phyloP scores from a whole-genome alignment of 2,113 vertebrate species.

The Hippocampus guttulatus region DNA sequence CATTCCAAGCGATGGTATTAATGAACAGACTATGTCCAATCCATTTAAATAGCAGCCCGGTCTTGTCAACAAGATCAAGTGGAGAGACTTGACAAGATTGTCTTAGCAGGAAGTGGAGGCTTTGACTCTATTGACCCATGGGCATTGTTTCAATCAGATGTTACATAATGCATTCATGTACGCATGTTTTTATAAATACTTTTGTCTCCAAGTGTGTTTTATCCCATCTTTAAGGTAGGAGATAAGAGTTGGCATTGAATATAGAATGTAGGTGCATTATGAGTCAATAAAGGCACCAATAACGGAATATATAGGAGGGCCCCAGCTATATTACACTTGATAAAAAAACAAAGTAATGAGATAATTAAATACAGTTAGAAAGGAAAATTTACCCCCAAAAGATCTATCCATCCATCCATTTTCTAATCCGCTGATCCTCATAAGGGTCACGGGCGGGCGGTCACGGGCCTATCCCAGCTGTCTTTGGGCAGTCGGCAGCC shows the following conservation, averaged over 20 bases:
- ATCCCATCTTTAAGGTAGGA: neutral
- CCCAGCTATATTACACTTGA: too few relatives aligned
- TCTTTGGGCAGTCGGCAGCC: too few relatives aligned
- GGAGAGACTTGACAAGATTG: constrained; percentile 1
- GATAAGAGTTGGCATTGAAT: neutral
- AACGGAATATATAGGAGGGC: too few relatives aligned
- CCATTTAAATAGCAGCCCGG: neutral
- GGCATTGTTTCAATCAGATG: constrained; percentile 8
- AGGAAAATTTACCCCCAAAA: too few relatives aligned
- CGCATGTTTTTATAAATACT: neutral
- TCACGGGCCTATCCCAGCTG: too few relatives aligned
- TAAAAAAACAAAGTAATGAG: too few relatives aligned
- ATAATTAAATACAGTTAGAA: too few relatives aligned
- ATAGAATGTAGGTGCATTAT: neutral
- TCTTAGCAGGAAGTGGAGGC: neutral
- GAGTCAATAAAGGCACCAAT: neutral
- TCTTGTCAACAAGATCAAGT: constrained; percentile 12
- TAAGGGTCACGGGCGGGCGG: too few relatives aligned
- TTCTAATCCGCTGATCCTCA: too few relatives aligned
- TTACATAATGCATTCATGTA: neutral
- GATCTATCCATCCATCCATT: too few relatives aligned
- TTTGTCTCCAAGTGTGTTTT: neutral
- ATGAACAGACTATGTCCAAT: neutral
- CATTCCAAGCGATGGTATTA: neutral
- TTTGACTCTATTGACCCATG: neutral